phyloP scores from a whole-genome alignment of 2,113 vertebrate species.

The Cyprinodon tularosa region DNA sequence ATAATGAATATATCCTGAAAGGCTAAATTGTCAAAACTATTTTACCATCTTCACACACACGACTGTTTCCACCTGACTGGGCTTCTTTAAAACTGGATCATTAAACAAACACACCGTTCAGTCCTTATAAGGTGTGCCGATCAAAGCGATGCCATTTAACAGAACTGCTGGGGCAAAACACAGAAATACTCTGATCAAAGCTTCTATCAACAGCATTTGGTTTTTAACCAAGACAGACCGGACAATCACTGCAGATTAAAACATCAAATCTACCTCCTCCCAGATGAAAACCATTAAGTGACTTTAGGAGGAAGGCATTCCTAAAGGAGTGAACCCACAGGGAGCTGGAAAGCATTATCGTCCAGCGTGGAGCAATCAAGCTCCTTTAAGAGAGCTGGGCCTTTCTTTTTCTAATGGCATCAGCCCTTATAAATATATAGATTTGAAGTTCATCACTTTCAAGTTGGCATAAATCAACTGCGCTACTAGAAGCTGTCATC shows the following conservation, averaged over 20 bases:
- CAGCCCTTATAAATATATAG: constrained; percentile 28
- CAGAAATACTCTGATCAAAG: constrained; percentile 52
- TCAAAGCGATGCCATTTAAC: constrained; percentile 30
- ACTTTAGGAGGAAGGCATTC: constrained; percentile 56
- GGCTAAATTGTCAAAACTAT: too few relatives aligned
- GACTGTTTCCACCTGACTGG: constrained; percentile 60
- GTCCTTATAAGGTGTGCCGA: constrained; percentile 53
- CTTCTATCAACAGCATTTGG: constrained; percentile 9
- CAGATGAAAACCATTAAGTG: constrained; percentile 78
- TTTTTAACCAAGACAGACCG: constrained; percentile 58
- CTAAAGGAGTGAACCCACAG: constrained; percentile 46
- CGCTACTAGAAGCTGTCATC: constrained; percentile 38
- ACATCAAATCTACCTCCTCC: constrained; percentile 45
- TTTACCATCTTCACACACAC: constrained; percentile 42
- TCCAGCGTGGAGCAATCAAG: constrained; percentile 36
- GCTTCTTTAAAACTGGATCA: constrained; percentile 60
- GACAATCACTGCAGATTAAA: constrained; percentile 49
- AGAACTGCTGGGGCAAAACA: constrained; percentile 32
- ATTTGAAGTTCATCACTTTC: constrained; percentile 48
- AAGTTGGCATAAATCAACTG: constrained; percentile 36
- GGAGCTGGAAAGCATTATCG: constrained; percentile 73
- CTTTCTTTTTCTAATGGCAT: constrained; percentile 15
- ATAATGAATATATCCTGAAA: too few relatives aligned
- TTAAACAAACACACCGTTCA: constrained; percentile 64
- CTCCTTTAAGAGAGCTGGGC: constrained; percentile 27